Base-by-base conservation (phyloP, 2,888 invertebrate genomes). In the Rhamnusium bicolor region DNA sequence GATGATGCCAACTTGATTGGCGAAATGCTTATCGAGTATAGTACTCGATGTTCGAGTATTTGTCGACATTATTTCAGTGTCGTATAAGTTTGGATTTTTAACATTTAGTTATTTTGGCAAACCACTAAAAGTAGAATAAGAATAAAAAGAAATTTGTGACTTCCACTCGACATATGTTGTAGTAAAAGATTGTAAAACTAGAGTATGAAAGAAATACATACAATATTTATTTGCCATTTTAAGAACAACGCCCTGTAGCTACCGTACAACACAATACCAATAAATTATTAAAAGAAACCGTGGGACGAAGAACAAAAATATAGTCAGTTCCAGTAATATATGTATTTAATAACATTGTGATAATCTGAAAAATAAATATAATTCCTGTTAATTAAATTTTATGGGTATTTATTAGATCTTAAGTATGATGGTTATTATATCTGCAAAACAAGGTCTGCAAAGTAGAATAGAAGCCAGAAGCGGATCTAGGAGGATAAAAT, bases 371-470 rank as follows among this genome's bases (percentile, higher is more conserved):
- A 63, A 63, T 63, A 63, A 46, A 51, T 27, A 63, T 63, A 63
- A 49, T 63, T 21, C 24, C 14, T 8, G 24, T 70, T 70, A 63
- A 70, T 70, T 70, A 70, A 70, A 70, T 70, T 70, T 70, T 70
- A 70, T 70, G 70, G 51, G 49, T 63, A 70, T 70, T 70, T 70
- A 63, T 70, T 40, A 14, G 51, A 53, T 63, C 70, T 63, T 70
- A 70, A 63, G 61, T 56, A 51, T 61, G 60, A 27, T 61, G 24
- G 58, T 60, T 63, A 62, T 70, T 61, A 24, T 49, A 47, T 63
- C 47, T 63, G 63, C 29, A 49, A 12, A 49, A 16, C 27, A 63
- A 63, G 24, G 49, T 10, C 49, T 63, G 49, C 49, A 47, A 14
- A 27, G 58, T 19, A 14, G 68, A 27, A 46, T 47, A 16, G 21